Conservation (phyloP, 92 coral and sea anemone species). For the Hydrozoanthus gracilis region DNA sequence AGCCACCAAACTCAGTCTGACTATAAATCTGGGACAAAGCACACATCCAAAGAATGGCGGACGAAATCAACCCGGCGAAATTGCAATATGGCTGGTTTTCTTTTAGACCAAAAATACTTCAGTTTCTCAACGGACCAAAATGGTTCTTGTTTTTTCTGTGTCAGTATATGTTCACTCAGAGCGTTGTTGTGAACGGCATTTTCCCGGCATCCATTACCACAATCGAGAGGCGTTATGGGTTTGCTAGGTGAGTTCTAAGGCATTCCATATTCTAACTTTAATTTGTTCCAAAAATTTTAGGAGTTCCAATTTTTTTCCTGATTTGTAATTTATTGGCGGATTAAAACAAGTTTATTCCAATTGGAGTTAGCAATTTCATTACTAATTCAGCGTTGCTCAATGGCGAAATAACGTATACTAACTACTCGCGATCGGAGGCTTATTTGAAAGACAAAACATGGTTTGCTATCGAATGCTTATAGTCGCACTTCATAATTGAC, state of each 20-base stretch:
- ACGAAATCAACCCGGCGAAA: not conserved
- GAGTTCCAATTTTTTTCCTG: not conserved
- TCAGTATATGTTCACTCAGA: conserved; percentile 75
- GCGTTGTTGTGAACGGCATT: conserved; percentile 83
- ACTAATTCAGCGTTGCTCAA: no score
- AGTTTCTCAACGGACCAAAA: conserved; percentile 80
- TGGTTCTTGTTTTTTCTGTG: conserved; percentile 85
- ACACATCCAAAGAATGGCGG: conserved; percentile 2
- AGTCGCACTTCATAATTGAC: no score
- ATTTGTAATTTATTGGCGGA: not conserved
- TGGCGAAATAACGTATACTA: no score
- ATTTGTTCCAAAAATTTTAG: not conserved
- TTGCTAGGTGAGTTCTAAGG: conserved; percentile 68
- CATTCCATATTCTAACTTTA: not conserved
- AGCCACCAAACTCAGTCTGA: not conserved
- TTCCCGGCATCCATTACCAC: conserved; percentile 88
- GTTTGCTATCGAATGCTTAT: no score
- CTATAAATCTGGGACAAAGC: not conserved
- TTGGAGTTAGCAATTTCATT: no score
- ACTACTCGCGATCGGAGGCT: no score
- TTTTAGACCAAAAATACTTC: conserved; percentile 84
- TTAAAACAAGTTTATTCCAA: no score
- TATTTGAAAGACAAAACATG: no score
- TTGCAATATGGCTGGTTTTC: conserved; percentile 76
- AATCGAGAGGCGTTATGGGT: conserved; percentile 85